Evolutionary conservation across 2,888 invertebrate species (phyloP), one percentile per base, ranked within the genome.

Genomic region (Andrena bicolor): DNA sequence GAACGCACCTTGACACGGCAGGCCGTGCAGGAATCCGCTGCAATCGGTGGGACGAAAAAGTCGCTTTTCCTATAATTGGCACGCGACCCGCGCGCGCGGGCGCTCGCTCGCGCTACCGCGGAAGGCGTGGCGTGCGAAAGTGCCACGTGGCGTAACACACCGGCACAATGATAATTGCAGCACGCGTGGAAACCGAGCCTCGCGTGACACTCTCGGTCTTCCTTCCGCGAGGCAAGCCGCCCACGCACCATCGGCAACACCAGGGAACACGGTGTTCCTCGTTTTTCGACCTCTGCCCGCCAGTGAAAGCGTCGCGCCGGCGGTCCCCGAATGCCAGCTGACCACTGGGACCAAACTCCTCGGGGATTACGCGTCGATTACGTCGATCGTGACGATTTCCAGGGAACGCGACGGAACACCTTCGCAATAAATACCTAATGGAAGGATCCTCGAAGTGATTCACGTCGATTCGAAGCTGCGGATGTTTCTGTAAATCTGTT

Each of bases 51-150:
- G 16, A 49, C 48, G 32, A 65, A 81, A 81, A 83, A 83, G 82
- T 73, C 68, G 82, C 77, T 83, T 81, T 81, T 81, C 70, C 82
- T 71, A 83, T 83, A 83, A 75, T 77, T 61, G 82, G 82, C 82
- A 72, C 82, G 82, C 82, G 82, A 71, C 72, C 68, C 49, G 49
- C 28, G 8, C 49, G 41, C 65, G 30, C 56, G 35, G 23, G 8
- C 65, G 30, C 28, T 51, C 69, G 65, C 58, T 63, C 68, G 69
- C 73, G 61, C 77, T 61, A 35, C 77, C 56, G 56, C 56, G 56
- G 73, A 77, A 73, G 82, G 83, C 82, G 82, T 82, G 82, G 82
- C 82, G 83, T 84, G 82, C 82, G 79, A 84, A 84, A 75, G 70
- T 79, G 82, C 71, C 78, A 78, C 82, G 78, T 82, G 82, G 78